phyloP scores from a whole-genome alignment of 2,113 vertebrate species.

The Cricetomys ansorgei region DNA sequence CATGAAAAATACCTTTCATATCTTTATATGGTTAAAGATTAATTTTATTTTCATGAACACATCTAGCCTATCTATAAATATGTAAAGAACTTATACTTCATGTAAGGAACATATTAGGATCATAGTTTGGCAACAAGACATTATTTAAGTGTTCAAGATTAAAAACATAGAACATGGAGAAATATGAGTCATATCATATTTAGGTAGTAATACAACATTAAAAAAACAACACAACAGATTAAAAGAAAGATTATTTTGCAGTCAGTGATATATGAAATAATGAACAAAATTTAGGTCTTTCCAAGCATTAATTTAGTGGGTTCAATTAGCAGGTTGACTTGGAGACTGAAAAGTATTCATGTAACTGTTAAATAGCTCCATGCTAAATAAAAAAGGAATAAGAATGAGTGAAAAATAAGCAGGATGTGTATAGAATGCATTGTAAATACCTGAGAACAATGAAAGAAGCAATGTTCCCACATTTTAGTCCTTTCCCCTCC shows the following conservation, averaged over 20 bases:
- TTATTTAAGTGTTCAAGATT: neutral
- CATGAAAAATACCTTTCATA: neutral
- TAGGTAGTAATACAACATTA: neutral
- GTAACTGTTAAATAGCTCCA: neutral
- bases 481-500: neutral
- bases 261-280: neutral
- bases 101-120: neutral
- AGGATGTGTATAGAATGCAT: neutral
- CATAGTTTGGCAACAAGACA: conserved; percentile 22
- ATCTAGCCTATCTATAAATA: neutral
- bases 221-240: neutral
- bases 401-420: neutral
- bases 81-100: neutral
- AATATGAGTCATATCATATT: neutral
- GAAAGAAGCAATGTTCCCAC: neutral
- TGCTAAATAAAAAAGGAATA: conserved; percentile 2
- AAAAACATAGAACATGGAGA: neutral
- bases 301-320: neutral
- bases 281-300: neutral
- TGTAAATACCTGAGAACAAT: neutral
- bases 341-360: neutral
- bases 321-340: neutral
- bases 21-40: neutral
- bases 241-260: neutral
- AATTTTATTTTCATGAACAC: conserved; percentile 26